Base-by-base conservation (phyloP, 2,888 invertebrate species). In the Venusia cambrica region DNA sequence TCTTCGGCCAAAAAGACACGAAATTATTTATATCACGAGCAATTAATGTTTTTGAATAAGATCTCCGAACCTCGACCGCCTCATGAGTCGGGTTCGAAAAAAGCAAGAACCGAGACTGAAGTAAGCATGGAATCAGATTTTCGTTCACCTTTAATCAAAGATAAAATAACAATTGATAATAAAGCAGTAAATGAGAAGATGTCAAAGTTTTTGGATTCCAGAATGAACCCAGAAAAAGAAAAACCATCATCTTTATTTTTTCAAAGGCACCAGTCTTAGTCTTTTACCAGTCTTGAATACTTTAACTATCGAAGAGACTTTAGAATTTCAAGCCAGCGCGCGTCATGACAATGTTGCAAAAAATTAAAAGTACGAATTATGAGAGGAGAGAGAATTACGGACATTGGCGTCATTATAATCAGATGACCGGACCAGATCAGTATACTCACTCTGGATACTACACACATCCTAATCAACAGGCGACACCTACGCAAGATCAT, bases 361-460 rank as follows among this genome's bases (percentile, higher is more conserved):
- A 53, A 53, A 53, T 49, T 45, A 42, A 55, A 56, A 51, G 46
- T 45, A 51, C 49, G 51, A 52, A 54, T 51, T 45, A 48, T 51
- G 49, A 49, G 49, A 51, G n/a, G n/a, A n/a, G 50, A 51, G 43
- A 44, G 44, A 53, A 53, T 48, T 48, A 55, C 37, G 52, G 53
- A 51, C 47, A 51, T 51, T 51, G 53, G 53, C 51, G 51, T 53
- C 32, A 50, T 50, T 25, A 45, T 47, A 47, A 45, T 49, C 48
- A 48, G 45, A 51, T 52, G 44, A 54, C 43, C 47, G 51, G 46
- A 43, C 48, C 31, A 47, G 50, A 54, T 51, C 51, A 48, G 49
- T 45, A 54, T 45, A n/a, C n/a, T n/a, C n/a, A n/a, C n/a, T 45
- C 47, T 48, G 45, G 45, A 47, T 54, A 52, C 48, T 45, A 48